Percentiles rank a stretch among this genome's conserved stretches.
phyloP scores from a whole-genome alignment of 2,888 invertebrate species.

The Clitarchus hookeri region DNA sequence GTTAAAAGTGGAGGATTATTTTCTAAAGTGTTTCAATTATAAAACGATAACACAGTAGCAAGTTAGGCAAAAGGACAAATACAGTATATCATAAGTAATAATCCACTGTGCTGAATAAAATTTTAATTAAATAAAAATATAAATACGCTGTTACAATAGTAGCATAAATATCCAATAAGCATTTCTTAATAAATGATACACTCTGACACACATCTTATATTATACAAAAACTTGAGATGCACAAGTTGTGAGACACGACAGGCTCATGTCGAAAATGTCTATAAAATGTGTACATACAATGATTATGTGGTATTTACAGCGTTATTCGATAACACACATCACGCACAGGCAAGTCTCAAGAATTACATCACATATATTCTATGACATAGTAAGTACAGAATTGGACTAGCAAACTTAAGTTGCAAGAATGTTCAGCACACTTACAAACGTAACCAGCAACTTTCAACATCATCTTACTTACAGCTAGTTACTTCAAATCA shows the following conservation, averaged over 20 bases:
- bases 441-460: not conserved
- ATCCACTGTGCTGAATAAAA: not conserved
- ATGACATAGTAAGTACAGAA: conserved; percentile 1
- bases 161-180: not conserved
- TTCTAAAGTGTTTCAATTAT: not conserved
- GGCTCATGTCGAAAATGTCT: not conserved
- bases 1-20: not conserved
- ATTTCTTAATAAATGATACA: not conserved
- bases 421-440: not conserved
- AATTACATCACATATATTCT: not conserved
- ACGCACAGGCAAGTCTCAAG: not conserved
- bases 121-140: conserved; percentile 14
- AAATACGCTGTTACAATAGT: not conserved
- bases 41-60: no score
- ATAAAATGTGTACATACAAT: conserved; percentile 21
- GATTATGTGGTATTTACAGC: not conserved
- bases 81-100: not conserved
- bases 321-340: not conserved
- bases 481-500: not conserved
- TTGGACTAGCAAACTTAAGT: conserved; percentile 9
- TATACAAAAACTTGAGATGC: conserved; percentile 14
- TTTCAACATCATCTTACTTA: not conserved
- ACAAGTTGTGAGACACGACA: not conserved
- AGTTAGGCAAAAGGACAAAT: no score
- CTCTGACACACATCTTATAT: not conserved